Percentiles rank a stretch among this genome's conserved stretches.
Conservation (phyloP, 2,113 vertebrate genomes). For the Charina bottae region DNA sequence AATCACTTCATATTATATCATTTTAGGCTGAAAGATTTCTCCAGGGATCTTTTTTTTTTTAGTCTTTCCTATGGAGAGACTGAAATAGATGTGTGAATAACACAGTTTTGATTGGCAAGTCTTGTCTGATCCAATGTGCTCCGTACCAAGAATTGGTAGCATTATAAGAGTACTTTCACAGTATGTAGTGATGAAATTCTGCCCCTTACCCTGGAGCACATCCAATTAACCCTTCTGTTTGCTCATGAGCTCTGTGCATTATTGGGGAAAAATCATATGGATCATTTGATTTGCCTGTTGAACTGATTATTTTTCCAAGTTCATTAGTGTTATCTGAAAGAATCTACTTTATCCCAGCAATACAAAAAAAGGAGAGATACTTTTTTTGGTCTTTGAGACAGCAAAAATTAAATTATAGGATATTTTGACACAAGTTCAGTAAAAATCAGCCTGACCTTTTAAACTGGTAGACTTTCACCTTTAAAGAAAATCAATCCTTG, state of each 20-base stretch:
- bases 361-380: not conserved
- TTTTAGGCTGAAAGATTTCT: slow-evolving; percentile 54
- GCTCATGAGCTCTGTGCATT: not conserved
- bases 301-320: not conserved
- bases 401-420: not conserved
- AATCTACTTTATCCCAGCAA: not conserved
- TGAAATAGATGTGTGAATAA: slow-evolving; percentile 62
- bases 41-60: slow-evolving; percentile 47
- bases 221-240: not conserved
- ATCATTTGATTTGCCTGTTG: not conserved
- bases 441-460: not conserved
- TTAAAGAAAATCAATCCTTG: not conserved
- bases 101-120: slow-evolving; percentile 61
- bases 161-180: not conserved
- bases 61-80: slow-evolving; percentile 57
- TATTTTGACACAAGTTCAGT: not conserved
- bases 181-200: not conserved
- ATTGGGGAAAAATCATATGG: not conserved
- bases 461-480: not conserved
- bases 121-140: slow-evolving; percentile 51
- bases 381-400: too few relatives aligned
- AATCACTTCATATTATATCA: slow-evolving; percentile 46
- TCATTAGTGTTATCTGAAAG: not conserved
- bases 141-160: rapidly evolving
- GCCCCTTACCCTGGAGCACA: not conserved